These are phyloP conservation scores for Eumeta japonica DNA, from an alignment of 1,140 invertebrate species.

Conservation along the genomic window DNA sequence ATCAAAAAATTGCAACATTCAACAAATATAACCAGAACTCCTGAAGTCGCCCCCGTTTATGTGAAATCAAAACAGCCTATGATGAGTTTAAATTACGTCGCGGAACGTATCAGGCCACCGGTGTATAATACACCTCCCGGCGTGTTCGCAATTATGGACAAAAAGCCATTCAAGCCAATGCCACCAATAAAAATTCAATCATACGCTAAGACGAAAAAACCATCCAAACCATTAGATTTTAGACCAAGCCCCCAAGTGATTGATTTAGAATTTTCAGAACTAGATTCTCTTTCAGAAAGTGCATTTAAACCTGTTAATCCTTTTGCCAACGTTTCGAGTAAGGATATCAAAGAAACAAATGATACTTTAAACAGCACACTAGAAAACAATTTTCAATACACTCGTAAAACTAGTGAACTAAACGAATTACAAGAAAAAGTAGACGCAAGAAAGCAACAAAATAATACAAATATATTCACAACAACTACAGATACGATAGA, in stretches of 20 bases:
- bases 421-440: conserved; percentile 25
- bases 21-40: conserved; percentile 19
- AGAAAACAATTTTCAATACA: conserved; percentile 11
- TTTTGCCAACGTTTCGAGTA: conserved; percentile 20
- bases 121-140: conserved; percentile 46
- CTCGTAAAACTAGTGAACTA: conserved; percentile 22
- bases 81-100: conserved; percentile 29
- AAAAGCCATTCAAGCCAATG: conserved; percentile 51
- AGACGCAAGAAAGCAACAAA: conserved; percentile 33
- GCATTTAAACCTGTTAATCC: conserved; percentile 45
- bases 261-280: conserved; percentile 26
- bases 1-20: conserved; percentile 5
- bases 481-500: conserved; percentile 16
- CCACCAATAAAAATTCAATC: conserved; percentile 36
- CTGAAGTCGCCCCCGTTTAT: neutral
- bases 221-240: conserved; percentile 33
- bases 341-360: conserved; percentile 16
- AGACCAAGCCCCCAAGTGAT: conserved; percentile 44
- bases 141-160: conserved; percentile 48
- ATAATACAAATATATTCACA: conserved; percentile 13
- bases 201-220: conserved; percentile 22
- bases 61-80: conserved; percentile 11
- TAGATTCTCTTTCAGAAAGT: conserved; percentile 30
- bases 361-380: conserved; percentile 11
- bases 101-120: conserved; percentile 38